Evolutionary conservation across 2,113 vertebrate genomes (phyloP), one percentile per base, ranked within the genome.

Genomic region (Leuciscus idus): DNA sequence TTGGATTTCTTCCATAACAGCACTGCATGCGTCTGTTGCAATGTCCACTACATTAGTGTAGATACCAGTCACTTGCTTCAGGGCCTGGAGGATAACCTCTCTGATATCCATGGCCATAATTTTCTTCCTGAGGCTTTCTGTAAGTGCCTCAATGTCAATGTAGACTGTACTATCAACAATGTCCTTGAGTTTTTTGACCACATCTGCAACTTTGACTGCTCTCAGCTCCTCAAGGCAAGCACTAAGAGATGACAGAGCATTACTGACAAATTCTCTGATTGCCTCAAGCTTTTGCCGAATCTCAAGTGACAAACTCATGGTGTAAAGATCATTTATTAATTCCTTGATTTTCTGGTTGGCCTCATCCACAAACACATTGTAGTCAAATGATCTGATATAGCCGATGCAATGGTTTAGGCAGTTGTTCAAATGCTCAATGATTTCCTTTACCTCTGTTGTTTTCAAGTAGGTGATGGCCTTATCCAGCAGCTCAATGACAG

Each of bases 251-350:
- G 79, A 84, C 55, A 93, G 90, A 17, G 94, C 62, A 5, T 93
- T 80, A 85, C 91, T 95, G 64, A 94, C 7, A 61, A 96, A 95
- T 23, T 93, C 78, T 90, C 92, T 95, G 73, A 93, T 76, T 80
- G 94, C 93, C 90, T 96, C 92, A 57, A 93, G 91, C 94, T 97
- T 97, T 85, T 97, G 91, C 46, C 95, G 93, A 61, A 98, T 92
- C 87, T 97, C 95, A 76, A 97, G 90, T 72, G 92, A 90, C 90
- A 75, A 93, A 74, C 97, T 95, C 76, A 95, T 76, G 2, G 89
- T 57, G 84, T 97, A 97, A 83, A 97, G 70, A 66, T 84, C 90
- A 7, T 50, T 50, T 15, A 93, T 96, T 55, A 89, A 52, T 57
- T 92, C 84, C 61, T 0, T 88, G 59, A 97, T 95, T 86, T 91